These are phyloP conservation scores for Perizoma flavofasciatum DNA, from an alignment of 2,888 invertebrate genomes.

Conservation along the genomic window DNA sequence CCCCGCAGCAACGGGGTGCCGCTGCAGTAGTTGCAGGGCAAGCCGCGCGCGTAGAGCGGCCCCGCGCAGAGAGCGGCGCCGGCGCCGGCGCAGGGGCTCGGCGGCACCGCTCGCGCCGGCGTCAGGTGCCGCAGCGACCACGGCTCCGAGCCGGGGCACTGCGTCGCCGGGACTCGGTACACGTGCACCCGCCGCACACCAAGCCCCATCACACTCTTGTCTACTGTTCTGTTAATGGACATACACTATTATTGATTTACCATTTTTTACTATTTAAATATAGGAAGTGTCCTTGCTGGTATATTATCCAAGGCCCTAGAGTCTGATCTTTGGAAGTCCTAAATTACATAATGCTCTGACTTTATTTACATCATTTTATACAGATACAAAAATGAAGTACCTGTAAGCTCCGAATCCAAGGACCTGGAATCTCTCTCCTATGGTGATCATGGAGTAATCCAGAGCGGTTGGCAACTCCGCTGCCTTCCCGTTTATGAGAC, in stretches of 20 bases:
- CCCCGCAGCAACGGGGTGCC: constrained; percentile 63
- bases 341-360: too few relatives aligned
- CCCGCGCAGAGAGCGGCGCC: constrained; percentile 48
- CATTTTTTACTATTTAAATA: too few relatives aligned
- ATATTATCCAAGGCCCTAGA: too few relatives aligned
- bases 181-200: constrained; percentile 44
- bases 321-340: too few relatives aligned
- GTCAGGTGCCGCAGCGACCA: constrained; percentile 49
- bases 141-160: constrained; percentile 6
- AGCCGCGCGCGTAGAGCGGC: constrained; percentile 41
- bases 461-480: constrained; percentile 49
- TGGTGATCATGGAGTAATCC: constrained; percentile 56
- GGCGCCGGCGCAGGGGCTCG: constrained; percentile 30
- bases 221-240: constrained; percentile 42
- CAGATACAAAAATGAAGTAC: constrained; percentile 38
- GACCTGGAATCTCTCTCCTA: constrained; percentile 60
- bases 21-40: constrained; percentile 62
- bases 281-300: too few relatives aligned
- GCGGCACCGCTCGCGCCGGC: constrained; percentile 33
- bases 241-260: too few relatives aligned
- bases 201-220: constrained; percentile 36
- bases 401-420: constrained; percentile 66
- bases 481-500: constrained; percentile 33
- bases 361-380: too few relatives aligned
- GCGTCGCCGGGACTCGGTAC: constrained; percentile 3